Base-by-base conservation (phyloP, 2,113 vertebrate genomes). In the Garra rufa region DNA sequence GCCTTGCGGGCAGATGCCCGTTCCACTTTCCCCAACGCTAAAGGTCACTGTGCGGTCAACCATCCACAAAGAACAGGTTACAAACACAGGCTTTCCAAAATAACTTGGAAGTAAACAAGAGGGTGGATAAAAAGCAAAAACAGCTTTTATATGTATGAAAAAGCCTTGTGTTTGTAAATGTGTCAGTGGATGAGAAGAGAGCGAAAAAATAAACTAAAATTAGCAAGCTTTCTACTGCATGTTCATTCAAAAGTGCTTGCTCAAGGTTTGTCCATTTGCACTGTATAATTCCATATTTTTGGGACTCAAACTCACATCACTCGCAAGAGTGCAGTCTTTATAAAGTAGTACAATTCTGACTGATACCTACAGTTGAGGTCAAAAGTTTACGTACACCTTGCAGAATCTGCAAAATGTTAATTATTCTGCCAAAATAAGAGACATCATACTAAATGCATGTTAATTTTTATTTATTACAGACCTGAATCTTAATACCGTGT, bases 1-100 rank as follows among this genome's bases (percentile, higher is more conserved):
- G 48, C 38, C 65, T 79, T 76, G 83, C 48, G 41, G 76, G 63
- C 83, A 71, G 10, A 65, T 46, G 41, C 50, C 67, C 28, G 19
- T 63, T 59, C 41, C 21, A 48, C 52, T 79, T 81, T 50, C 0
- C 24, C 69, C 80, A 41, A 55, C 9, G 17, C 48, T 55, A 82
- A 82, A 82, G 80, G 65, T 82, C 65, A 82, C 11, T 2, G 46
- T 0, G 0, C 44, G 30, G 80, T 71, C 80, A 82, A 24, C 44
- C 28, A 13, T 69, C 44, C 46, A 81, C 79, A 11, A 34, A 65
- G 76, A 70, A 81, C 80, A 82, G 46, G 65, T 82, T 70, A 82
- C 43, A 69, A 81, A 52, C 79, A 50, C 24, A n/a, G 17, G 59
- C 24, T 19, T 63, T 63, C 4, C 15, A 52, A 34, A 69, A 80